These are phyloP conservation scores for Aphidius ervi DNA, from an alignment of 1,140 invertebrate genomes.

Conservation along the genomic window DNA sequence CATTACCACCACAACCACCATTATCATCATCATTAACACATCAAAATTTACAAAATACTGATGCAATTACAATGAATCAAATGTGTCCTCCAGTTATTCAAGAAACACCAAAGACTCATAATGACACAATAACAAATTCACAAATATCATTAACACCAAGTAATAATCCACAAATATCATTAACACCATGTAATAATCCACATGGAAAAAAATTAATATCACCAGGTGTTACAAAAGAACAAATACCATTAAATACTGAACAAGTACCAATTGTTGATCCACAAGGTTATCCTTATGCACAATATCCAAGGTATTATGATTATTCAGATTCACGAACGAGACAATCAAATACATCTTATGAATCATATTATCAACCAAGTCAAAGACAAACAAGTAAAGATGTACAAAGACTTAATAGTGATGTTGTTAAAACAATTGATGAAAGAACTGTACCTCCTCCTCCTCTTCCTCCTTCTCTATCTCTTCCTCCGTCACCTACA, in stretches of 20 bases:
- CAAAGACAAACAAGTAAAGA: conserved; percentile 27
- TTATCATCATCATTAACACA: no score
- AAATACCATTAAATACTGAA: conserved; percentile 20
- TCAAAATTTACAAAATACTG: no score
- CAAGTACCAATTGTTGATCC: conserved; percentile 15
- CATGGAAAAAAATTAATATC: no score
- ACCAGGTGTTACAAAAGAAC: no score
- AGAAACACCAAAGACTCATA: no score
- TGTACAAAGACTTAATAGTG: conserved; percentile 26
- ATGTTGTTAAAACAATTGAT: conserved; percentile 34
- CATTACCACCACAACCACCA: no score
- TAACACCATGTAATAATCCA: no score
- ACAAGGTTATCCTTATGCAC: conserved; percentile 47
- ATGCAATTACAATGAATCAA: no score
- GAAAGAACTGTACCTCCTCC: conserved; percentile 29
- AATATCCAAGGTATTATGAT: conserved; percentile 50
- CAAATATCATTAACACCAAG: no score
- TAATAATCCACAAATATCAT: no score
- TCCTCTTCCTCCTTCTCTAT: conserved; percentile 26
- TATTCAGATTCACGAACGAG: conserved; percentile 46
- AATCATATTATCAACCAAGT: conserved; percentile 37
- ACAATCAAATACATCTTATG: conserved; percentile 37
- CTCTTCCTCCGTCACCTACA: conserved; percentile 7
- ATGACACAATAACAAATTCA: no score
- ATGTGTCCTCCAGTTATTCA: no score